Evolutionary conservation across 2,888 invertebrate species (phyloP), one percentile per base, ranked within the genome.

Genomic region (Stegophylla sp.): DNA sequence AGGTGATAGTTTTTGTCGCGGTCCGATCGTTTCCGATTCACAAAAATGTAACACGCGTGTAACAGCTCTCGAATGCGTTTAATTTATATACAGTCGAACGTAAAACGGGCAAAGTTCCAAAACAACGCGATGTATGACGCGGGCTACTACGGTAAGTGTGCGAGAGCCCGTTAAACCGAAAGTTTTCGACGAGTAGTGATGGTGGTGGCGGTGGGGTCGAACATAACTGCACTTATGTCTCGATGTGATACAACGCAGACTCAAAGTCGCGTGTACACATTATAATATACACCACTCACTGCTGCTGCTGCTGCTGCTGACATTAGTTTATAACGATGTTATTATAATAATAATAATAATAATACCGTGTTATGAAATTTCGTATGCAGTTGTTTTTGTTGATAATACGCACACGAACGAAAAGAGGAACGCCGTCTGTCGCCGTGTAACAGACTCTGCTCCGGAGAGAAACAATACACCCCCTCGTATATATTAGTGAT

Each of bases 81-180:
- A 34, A 34, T 1, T 56, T 13, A 45, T 13, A 45, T 48, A 41
- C 41, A 17, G 7, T 9, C 15, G 41, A 43, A 12, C 10, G 26
- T n/a, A n/a, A 26, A 67, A 66, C 66, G 48, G 77, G 59, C 69
- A 69, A 79, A 69, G 59, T 79, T 79, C 61, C 61, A 69, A 61
- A 69, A 61, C 61, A 69, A 69, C 48, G 48, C 48, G 28, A 34
- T 34, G 5, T 61, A 17, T 61, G 7, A 59, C 26, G 23, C 7
- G 23, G 56, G 7, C 7, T 69, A 48, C 48, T 17, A 9, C 9
- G 4, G 67, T 26, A 15, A 23, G n/a, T 56, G 51, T 56, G 12
- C 7, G 51, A 3, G 17, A 3, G 51, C 1, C n/a, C 41, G 48
- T 75, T 74, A 64, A 67, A 67, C 28, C 56, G 45, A 67, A 77